phyloP scores from a whole-genome alignment of 92 coral and sea anemone species.

The Epizoanthus rinbou region DNA sequence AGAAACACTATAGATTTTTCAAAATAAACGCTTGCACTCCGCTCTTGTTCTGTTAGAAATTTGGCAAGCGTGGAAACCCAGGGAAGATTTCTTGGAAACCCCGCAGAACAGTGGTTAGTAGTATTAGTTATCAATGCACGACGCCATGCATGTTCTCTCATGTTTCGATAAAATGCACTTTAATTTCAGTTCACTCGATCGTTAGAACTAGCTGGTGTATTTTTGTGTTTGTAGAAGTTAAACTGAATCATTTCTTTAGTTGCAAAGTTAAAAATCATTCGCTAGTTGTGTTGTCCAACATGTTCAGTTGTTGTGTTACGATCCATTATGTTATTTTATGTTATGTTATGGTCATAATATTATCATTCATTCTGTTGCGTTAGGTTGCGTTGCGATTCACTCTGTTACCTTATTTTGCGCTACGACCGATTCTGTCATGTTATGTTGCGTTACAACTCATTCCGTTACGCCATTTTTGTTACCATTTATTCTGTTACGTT shows the following conservation, averaged over 20 bases:
- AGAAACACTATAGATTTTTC: background rate
- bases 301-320: background rate
- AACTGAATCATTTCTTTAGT: no score
- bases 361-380: background rate
- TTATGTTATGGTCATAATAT: background rate
- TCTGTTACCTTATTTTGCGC: background rate
- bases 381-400: background rate
- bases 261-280: no score
- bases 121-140: constrained; percentile 18
- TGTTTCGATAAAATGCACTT: background rate
- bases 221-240: background rate
- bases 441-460: background rate
- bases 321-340: background rate
- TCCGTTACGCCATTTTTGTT: no score
- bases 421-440: background rate
- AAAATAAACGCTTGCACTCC: constrained; percentile 9
- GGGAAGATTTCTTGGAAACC: constrained; percentile 41
- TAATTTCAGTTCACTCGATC: no score
- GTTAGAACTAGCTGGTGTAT: background rate
- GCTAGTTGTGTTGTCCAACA: no score
- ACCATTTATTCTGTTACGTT: no score
- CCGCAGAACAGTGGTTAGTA: constrained; percentile 36
- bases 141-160: constrained; percentile 1
- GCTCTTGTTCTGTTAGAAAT: constrained; percentile 33
- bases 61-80: constrained; percentile 35